Conservation (phyloP, 1,140 invertebrate species). For the Marisa cornuarietis region DNA sequence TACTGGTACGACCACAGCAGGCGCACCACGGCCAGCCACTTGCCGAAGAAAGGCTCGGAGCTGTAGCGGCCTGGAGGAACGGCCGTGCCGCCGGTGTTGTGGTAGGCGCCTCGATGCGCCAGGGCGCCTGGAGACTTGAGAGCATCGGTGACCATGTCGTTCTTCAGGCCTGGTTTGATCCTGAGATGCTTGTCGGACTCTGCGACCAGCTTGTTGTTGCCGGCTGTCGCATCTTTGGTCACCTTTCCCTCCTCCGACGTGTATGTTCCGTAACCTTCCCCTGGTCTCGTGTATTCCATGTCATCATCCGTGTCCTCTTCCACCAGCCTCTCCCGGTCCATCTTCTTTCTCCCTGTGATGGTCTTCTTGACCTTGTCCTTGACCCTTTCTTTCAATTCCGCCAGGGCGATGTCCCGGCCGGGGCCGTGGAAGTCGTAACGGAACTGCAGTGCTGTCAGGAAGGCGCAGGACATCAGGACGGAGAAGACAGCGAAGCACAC, state of each 20-base stretch:
- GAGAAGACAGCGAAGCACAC: conserved; percentile 98
- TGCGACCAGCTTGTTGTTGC: too few species aligned
- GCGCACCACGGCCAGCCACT: conserved; percentile 59
- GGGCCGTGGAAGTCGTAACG: conserved; percentile 54
- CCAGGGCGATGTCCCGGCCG: conserved; percentile 43
- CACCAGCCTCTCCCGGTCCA: conserved; percentile 46
- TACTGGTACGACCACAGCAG: conserved; percentile 55
- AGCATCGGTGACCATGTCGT: conserved; percentile 59
- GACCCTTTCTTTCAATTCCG: conserved; percentile 44
- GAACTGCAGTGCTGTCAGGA: conserved; percentile 88
- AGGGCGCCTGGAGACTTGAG: conserved; percentile 41
- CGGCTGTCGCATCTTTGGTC: conserved; percentile 17
- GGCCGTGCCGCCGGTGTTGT: conserved; percentile 6
- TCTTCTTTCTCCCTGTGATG: conserved; percentile 46
- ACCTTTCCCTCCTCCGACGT: neutral
- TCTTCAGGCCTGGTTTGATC: conserved; percentile 42
- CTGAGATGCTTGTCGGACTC: conserved; percentile 41
- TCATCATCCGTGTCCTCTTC: conserved; percentile 55
- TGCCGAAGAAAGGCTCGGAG: conserved; percentile 54
- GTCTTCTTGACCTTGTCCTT: conserved; percentile 54
- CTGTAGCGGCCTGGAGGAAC: conserved; percentile 28
- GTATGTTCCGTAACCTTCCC: too few species aligned
- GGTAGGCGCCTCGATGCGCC: conserved; percentile 11
- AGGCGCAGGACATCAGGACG: conserved; percentile 93
- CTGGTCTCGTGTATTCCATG: neutral